Evolutionary conservation across 2,113 vertebrate species (phyloP).

Genomic region (Platycercus adscitus): DNA sequence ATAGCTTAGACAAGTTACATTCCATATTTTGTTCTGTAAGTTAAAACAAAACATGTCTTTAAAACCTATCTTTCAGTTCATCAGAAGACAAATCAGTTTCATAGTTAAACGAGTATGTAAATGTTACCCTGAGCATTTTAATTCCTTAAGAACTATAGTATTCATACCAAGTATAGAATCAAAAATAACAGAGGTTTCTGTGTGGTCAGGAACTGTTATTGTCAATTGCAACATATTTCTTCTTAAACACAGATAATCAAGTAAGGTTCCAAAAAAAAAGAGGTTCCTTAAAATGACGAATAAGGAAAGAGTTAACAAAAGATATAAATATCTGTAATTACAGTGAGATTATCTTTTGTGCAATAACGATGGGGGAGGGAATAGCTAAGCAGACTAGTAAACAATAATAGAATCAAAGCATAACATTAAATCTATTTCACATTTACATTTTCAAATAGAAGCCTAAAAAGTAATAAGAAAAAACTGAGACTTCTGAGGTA

Average conservation of each 20-base stretch:
- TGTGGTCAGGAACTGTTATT: background rate
- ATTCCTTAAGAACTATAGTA: background rate
- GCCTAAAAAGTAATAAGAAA: background rate
- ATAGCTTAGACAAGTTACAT: background rate
- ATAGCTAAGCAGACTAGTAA: background rate
- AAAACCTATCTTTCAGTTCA: background rate
- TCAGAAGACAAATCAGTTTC: background rate
- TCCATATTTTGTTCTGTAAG: background rate
- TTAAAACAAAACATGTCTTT: background rate
- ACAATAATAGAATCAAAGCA: background rate
- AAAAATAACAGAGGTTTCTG: background rate
- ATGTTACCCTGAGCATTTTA: background rate
- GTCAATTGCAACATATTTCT: background rate
- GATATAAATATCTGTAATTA: background rate
- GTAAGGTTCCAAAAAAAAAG: background rate
- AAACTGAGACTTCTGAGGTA: background rate
- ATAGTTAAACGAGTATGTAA: background rate
- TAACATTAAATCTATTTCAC: background rate
- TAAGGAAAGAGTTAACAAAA: background rate
- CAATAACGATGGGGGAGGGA: background rate
- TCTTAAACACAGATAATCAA: background rate
- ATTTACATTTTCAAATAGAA: background rate
- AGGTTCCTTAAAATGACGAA: background rate
- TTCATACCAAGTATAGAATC: background rate
- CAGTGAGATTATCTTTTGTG: background rate